Evolutionary conservation across 2,888 invertebrate genomes (phyloP).

Genomic region (Drosophila mulleri): DNA sequence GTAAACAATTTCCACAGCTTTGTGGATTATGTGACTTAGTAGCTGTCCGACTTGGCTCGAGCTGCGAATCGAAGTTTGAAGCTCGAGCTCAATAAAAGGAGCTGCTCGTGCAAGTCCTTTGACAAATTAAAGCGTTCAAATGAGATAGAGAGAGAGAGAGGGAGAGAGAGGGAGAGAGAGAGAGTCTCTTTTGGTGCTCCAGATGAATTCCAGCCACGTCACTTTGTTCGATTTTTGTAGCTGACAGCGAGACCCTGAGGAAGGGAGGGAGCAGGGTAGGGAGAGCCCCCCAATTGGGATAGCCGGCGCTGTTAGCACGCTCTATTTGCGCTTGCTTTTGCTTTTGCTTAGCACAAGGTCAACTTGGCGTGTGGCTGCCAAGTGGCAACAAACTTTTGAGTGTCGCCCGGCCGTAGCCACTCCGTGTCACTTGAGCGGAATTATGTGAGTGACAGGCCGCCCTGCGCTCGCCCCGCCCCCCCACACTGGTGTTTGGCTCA

Average conservation of each 20-base stretch:
- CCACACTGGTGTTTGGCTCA: no score
- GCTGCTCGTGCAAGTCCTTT: constrained; percentile 18
- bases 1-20: not conserved
- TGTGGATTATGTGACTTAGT: constrained; percentile 8
- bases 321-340: constrained; percentile 59
- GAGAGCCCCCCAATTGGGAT: no score
- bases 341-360: constrained; percentile 63
- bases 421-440: constrained; percentile 68
- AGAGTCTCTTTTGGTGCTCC: constrained; percentile 1
- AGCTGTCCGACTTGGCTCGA: not conserved
- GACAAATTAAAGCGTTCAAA: constrained; percentile 8
- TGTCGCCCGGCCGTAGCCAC: constrained; percentile 42
- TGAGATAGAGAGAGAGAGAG: no score
- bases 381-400: constrained; percentile 72
- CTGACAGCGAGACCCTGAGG: not conserved
- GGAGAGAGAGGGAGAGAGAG: no score
- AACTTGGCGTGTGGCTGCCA: constrained; percentile 67
- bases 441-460: constrained; percentile 69
- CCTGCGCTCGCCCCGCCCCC: no score
- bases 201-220: constrained; percentile 28
- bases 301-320: constrained; percentile 33
- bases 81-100: not conserved
- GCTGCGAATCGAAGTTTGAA: not conserved
- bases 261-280: not conserved
- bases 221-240: constrained; percentile 14